phyloP scores from a whole-genome alignment of 2,113 vertebrate species.

The Corythornis cristatus region DNA sequence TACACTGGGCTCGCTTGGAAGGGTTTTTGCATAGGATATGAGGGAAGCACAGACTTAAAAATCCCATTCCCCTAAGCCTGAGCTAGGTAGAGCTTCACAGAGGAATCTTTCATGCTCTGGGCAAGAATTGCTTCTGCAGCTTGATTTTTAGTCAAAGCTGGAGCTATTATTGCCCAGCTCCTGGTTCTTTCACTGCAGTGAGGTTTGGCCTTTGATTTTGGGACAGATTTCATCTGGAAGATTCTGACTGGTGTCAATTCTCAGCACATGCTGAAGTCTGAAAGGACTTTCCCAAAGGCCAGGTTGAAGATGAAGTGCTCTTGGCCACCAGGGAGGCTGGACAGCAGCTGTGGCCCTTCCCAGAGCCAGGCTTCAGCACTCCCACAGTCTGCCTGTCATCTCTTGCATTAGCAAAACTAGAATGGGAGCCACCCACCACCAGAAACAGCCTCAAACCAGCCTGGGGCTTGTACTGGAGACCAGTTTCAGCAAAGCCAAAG shows the following conservation, averaged over 20 bases:
- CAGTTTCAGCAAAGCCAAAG: neutral
- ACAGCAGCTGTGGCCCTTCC: neutral
- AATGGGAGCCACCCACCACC: fast-evolving
- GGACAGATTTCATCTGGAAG: neutral
- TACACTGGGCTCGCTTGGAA: neutral
- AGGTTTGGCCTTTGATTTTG: neutral
- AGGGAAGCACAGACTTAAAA: neutral
- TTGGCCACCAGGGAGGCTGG: neutral
- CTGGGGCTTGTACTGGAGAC: neutral
- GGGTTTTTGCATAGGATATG: neutral
- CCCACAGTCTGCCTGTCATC: neutral
- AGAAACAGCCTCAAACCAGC: neutral
- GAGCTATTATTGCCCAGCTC: neutral
- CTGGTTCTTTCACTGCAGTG: neutral
- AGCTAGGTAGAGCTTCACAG: neutral
- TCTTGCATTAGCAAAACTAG: neutral
- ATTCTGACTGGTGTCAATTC: neutral
- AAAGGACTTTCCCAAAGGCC: neutral
- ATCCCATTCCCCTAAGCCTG: neutral
- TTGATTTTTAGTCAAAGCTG: neutral
- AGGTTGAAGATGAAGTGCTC: neutral
- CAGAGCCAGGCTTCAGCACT: neutral
- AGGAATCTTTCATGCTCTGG: neutral
- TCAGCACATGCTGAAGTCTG: neutral
- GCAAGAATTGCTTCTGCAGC: neutral